These are phyloP conservation scores for Eupristina koningsbergeri DNA, from an alignment of 1,140 invertebrate genomes.

Conservation along the genomic window DNA sequence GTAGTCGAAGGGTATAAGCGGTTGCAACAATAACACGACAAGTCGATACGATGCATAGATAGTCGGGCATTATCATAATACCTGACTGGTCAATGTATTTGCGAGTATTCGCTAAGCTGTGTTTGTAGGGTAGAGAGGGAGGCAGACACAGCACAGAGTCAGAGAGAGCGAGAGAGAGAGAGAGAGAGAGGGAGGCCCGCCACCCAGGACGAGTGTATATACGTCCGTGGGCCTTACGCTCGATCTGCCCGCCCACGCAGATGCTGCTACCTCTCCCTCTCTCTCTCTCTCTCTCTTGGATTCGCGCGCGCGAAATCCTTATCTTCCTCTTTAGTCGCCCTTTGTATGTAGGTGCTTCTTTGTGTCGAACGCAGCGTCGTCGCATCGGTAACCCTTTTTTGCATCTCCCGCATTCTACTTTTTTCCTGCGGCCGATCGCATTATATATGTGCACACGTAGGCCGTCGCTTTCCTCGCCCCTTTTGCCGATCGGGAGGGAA, in stretches of 20 bases:
- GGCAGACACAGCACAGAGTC: conserved; percentile 5
- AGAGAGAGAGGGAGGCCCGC: conserved; percentile 40
- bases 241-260: conserved; percentile 51
- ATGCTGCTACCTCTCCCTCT: neutral
- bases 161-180: conserved; percentile 29
- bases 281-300: neutral
- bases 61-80: conserved; percentile 60
- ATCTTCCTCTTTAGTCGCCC: conserved; percentile 3
- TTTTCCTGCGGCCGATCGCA: neutral
- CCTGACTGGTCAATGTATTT: conserved; percentile 52
- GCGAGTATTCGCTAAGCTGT: conserved; percentile 13
- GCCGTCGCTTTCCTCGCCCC: conserved; percentile 47
- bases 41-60: conserved; percentile 63
- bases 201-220: conserved; percentile 47
- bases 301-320: conserved; percentile 21
- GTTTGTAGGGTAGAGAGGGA: neutral
- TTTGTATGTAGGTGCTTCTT: conserved; percentile 16
- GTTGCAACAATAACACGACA: conserved; percentile 61
- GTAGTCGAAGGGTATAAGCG: neutral
- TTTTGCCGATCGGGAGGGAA: conserved; percentile 21
- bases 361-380: conserved; percentile 11
- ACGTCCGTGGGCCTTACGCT: neutral
- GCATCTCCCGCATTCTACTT: conserved; percentile 33
- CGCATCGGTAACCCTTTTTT: conserved; percentile 5
- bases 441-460: conserved; percentile 35